Evolutionary conservation across 37 sponge, comb jelly and placozoan species (phyloP), one percentile per base, ranked within the genome.

Genomic region (Mnemiopsis leidyi): DNA sequence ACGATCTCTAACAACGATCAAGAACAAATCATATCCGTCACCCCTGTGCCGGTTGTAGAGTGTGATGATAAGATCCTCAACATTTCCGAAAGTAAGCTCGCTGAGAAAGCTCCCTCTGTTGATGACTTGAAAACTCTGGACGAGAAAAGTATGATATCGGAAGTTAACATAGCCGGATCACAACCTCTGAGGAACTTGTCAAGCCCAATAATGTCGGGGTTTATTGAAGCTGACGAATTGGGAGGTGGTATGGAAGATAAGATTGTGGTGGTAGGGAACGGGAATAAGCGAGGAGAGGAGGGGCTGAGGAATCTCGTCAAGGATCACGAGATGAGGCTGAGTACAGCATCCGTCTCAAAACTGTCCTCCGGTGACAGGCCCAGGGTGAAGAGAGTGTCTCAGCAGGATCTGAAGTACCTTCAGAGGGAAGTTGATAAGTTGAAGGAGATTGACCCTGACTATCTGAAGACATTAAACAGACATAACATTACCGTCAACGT

Each of bases 301-400:
- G 30, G 30, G 7, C 75, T 71, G 75, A n/a, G 30, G 75, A 28
- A n/a, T 29, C 3, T 71, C 3, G 75, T 71, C n/a, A 71, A 71
- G 75, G 75, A 71, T n/a, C 75, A 71, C n/a, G 75, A 71, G 75
- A 71, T 7, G n/a, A 71, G 30, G n/a, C 26, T 71, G 75, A 71
- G 75, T 71, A 23, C 3, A 5, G 75, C 30, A 5, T 29, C 30
- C 7, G 75, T n/a, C 26, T 29, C 30, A n/a, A 71, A 71, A 28
- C 26, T 28, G 75, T 71, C 75, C 20, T 29, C 30, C 3, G 20
- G 75, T 5, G 75, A 71, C 30, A 71, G n/a, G 20, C n/a, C 30
- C n/a, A 71, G 30, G 75, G 75, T 71, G 25, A 71, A 28, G 75
- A 71, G 30, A 5, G 30, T 71, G 7, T 71, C 75, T 3, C n/a